Base-by-base conservation (phyloP, 2,888 invertebrate species). In the Tiliacea aurago region DNA sequence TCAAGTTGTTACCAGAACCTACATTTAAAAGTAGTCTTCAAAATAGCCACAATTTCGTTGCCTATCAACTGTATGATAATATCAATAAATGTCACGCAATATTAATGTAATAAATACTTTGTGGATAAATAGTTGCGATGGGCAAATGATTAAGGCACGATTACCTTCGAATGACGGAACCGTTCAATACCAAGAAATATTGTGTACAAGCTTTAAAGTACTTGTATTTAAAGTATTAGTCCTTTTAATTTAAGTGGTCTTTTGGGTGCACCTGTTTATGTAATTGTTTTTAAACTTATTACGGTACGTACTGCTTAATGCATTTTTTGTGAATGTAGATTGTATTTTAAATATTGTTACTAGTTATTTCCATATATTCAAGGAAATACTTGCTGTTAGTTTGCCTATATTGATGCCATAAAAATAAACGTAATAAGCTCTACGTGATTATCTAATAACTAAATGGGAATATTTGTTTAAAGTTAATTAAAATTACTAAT, bases 61-160 rank as follows among this genome's bases (percentile, higher is more conserved):
- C 70, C 84, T 84, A 80, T 81, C 55, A 75, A 71, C 53, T 37
- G 28, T 56, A 63, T n/a, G 81, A 81, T 84, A 72, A 33, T 33
- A 81, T 81, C 84, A 59, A 64, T 62, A 74, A 78, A 63, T 33
- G 37, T 53, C 80, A 72, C 69, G 81, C 84, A 51, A 80, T 76
- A 65, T 80, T 68, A 75, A 75, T 56, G 59, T 45, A 70, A 66
- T 81, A 69, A 69, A 80, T 65, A 72, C 62, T 65, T 71, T 58
- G 63, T n/a, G 58, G 49, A 75, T 80, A 71, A 80, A 80, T 80
- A 80, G 75, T 61, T 45, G 37, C 62, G 75, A 81, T 83, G 65
- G n/a, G 28, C n/a, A 33, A 33, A 55, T 33, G 68, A 69, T 82
- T 66, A 37, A 20, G 7, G 33, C 73, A 66, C 47, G 53, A 28